These are phyloP conservation scores for Chelon labrosus DNA, from an alignment of 2,797 vertebrate species.

Conservation along the genomic window DNA sequence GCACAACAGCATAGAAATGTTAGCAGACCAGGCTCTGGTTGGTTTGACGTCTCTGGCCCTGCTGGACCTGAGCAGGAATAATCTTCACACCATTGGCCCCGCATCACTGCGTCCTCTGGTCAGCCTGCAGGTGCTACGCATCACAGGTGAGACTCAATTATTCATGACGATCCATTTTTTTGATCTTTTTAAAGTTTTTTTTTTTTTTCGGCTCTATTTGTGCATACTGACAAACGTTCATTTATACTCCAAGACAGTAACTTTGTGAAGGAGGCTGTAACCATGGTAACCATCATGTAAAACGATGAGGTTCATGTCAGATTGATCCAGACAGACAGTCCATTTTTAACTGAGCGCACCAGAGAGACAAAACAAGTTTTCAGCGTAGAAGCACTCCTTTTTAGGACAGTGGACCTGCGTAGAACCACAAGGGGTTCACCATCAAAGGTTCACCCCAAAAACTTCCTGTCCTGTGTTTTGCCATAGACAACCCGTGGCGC, in stretches of 20 bases:
- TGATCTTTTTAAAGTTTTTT: not conserved
- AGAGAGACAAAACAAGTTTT: not conserved
- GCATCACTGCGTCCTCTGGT: slow-evolving; percentile 86
- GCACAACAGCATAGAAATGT: slow-evolving; percentile 89
- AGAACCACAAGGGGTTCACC: not conserved
- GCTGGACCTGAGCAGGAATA: slow-evolving; percentile 92
- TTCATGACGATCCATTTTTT: not conserved
- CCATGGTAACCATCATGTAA: not conserved
- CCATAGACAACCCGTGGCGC: slow-evolving; percentile 92
- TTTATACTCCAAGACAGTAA: not conserved
- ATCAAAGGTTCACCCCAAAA: not conserved
- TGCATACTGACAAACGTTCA: not conserved
- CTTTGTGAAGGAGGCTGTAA: not conserved
- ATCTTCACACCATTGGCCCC: slow-evolving; percentile 88
- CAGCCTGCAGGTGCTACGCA: slow-evolving; percentile 92
- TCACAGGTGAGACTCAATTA: slow-evolving; percentile 85
- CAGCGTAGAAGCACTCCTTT: not conserved
- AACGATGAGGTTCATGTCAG: not conserved
- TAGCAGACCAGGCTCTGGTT: slow-evolving; percentile 88
- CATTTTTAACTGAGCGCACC: not conserved
- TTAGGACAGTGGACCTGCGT: not conserved
- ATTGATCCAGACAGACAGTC: not conserved
- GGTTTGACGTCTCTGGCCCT: slow-evolving; percentile 91
- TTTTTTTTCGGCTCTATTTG: not conserved
- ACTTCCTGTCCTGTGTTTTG: not conserved